phyloP scores from a whole-genome alignment of 1,140 invertebrate genomes.

The Asobara japonica region DNA sequence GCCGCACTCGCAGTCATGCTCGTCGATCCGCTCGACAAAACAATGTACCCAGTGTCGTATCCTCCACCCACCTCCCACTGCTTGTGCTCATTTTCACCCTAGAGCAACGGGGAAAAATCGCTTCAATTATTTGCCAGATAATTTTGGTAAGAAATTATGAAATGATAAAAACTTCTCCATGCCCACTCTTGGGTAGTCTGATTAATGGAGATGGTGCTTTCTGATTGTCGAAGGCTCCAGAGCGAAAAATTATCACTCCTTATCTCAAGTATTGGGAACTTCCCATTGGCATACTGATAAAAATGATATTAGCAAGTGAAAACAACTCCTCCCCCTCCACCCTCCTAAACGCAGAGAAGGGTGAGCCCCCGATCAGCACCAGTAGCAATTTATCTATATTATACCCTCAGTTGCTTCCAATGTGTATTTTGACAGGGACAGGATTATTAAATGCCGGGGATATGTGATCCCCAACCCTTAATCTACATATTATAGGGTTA shows the following conservation, averaged over 20 bases:
- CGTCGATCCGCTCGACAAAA: slow-evolving; percentile 51
- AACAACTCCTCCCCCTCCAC: background rate
- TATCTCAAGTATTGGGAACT: background rate
- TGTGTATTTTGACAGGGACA: slow-evolving; percentile 68
- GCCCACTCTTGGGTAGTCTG: too few species aligned
- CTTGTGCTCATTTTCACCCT: too few species aligned
- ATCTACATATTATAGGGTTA: slow-evolving; percentile 67
- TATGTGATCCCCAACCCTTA: slow-evolving; percentile 66
- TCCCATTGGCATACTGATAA: background rate
- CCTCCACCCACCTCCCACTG: slow-evolving; percentile 24
- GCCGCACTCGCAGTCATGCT: slow-evolving; percentile 55
- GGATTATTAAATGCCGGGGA: slow-evolving; percentile 66
- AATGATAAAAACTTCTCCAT: too few species aligned
- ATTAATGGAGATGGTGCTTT: too few species aligned
- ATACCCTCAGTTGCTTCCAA: slow-evolving; percentile 64
- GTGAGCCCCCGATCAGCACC: slow-evolving; percentile 42
- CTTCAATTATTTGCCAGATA: too few species aligned
- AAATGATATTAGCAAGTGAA: background rate
- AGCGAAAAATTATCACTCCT: background rate
- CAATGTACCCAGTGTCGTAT: slow-evolving; percentile 36
- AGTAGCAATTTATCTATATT: slow-evolving; percentile 66
- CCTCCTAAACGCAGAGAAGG: background rate
- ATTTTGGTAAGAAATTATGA: too few species aligned
- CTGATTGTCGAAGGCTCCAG: too few species aligned
- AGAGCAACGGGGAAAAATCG: too few species aligned